Conservation (phyloP, 2,888 invertebrate species). For the Lasius platythorax region DNA sequence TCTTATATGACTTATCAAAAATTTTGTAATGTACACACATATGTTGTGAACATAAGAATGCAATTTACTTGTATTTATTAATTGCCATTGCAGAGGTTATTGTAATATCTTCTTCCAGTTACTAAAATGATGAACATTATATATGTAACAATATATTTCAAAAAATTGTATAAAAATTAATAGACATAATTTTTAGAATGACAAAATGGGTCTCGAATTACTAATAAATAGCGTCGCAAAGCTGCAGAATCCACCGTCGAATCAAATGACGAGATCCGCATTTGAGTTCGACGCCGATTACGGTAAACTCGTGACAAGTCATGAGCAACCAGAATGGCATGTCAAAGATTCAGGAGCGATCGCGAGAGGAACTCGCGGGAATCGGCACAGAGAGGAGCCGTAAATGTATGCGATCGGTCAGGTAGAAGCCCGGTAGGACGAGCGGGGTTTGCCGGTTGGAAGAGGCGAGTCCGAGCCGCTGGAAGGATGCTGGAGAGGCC, state of each 20-base stretch:
- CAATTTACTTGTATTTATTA: not conserved
- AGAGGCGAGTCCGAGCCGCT: slow-evolving; percentile 70
- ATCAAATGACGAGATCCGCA: not conserved
- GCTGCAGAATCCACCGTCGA: not conserved
- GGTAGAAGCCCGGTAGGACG: slow-evolving; percentile 76
- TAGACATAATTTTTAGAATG: not conserved
- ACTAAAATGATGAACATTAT: not conserved
- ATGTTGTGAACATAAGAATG: not conserved
- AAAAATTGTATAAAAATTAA: not conserved
- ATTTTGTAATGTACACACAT: not conserved
- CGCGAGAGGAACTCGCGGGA: slow-evolving; percentile 38
- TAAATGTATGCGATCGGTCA: slow-evolving; percentile 74
- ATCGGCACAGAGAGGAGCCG: slow-evolving; percentile 58
- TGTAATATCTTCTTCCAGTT: not conserved
- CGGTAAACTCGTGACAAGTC: slow-evolving; percentile 15
- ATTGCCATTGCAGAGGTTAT: not conserved
- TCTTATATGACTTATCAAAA: not conserved
- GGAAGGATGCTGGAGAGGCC: slow-evolving; percentile 82
- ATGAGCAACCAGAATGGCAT: slow-evolving; percentile 21
- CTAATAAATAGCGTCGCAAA: not conserved
- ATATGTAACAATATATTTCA: not conserved
- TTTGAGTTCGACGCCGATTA: not conserved
- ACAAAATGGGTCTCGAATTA: not conserved
- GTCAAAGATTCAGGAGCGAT: slow-evolving; percentile 40
- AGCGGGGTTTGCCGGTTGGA: slow-evolving; percentile 74